Conservation (phyloP, 2,113 vertebrate genomes). For the Columbina picui region DNA sequence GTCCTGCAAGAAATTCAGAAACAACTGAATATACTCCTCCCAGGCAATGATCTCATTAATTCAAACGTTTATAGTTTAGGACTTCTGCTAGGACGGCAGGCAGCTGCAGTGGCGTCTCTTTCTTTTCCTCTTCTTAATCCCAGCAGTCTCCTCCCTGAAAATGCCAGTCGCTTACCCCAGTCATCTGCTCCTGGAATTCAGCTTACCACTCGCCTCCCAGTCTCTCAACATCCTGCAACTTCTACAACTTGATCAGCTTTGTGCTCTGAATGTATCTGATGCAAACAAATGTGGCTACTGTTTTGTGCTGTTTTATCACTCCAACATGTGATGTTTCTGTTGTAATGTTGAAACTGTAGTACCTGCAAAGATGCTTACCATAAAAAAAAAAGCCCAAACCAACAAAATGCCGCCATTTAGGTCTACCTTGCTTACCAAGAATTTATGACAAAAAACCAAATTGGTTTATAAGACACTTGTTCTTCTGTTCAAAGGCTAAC, state of each 20-base stretch:
- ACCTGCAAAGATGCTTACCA: neutral
- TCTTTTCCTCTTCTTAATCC: conserved; percentile 39
- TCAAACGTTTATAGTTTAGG: conserved; percentile 26
- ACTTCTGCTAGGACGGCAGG: neutral
- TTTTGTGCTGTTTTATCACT: neutral
- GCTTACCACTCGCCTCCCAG: neutral
- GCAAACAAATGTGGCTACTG: neutral
- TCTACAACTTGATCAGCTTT: neutral
- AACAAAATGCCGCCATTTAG: neutral
- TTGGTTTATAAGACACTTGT: neutral
- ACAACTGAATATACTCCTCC: conserved; percentile 27
- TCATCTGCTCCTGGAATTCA: neutral
- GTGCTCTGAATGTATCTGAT: neutral
- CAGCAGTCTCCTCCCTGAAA: neutral
- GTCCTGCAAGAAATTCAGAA: conserved; percentile 64
- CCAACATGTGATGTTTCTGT: neutral
- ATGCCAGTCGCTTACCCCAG: neutral
- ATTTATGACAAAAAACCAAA: neutral
- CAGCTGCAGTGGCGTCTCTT: neutral
- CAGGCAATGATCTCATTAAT: conserved; percentile 52
- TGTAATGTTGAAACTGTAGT: neutral
- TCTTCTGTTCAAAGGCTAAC: neutral
- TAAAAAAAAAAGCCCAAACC: too few species aligned
- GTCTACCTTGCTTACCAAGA: neutral
- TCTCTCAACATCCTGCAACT: neutral